A percentile compares a stretch with the other conserved stretches of the same genome.
Evolutionary conservation across 2,113 vertebrate genomes (phyloP).

Genomic region (Grallaria varia): DNA sequence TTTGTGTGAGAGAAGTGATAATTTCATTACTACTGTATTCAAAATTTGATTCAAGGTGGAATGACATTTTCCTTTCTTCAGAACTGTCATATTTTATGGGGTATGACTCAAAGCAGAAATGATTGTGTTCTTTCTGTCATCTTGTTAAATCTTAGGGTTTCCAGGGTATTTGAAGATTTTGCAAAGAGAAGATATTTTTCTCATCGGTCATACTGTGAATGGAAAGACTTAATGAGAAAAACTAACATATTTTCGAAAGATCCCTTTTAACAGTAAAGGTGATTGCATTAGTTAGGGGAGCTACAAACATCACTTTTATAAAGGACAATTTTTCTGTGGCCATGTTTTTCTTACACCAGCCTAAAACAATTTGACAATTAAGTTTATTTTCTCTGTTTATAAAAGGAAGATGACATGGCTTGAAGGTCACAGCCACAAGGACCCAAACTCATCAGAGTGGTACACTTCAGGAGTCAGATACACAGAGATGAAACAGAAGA

Average conservation of each 20-base stretch:
- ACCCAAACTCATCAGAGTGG: background rate
- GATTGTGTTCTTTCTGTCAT: slow-evolving; percentile 37
- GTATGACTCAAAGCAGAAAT: slow-evolving; percentile 38
- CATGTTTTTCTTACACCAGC: background rate
- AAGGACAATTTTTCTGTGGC: background rate
- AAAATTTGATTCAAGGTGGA: slow-evolving; percentile 29
- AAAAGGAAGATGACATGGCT: background rate
- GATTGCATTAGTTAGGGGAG: background rate
- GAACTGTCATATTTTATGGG: slow-evolving; percentile 41
- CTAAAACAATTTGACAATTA: background rate
- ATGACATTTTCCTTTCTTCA: slow-evolving; percentile 58
- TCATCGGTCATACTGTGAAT: background rate
- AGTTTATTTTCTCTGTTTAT: background rate
- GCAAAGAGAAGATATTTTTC: background rate
- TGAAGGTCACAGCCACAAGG: background rate
- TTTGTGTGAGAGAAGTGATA: slow-evolving; percentile 37
- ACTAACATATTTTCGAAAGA: background rate
- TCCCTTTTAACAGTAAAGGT: background rate
- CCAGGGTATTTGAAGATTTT: background rate
- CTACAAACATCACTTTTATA: background rate
- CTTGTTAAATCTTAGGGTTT: slow-evolving; percentile 37
- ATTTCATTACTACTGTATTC: slow-evolving; percentile 51
- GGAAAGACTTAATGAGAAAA: background rate
- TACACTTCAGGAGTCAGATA: background rate
- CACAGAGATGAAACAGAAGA: background rate